Evolutionary conservation across 2,888 invertebrate species (phyloP).

Genomic region (Drosophila hawaiiensis): DNA sequence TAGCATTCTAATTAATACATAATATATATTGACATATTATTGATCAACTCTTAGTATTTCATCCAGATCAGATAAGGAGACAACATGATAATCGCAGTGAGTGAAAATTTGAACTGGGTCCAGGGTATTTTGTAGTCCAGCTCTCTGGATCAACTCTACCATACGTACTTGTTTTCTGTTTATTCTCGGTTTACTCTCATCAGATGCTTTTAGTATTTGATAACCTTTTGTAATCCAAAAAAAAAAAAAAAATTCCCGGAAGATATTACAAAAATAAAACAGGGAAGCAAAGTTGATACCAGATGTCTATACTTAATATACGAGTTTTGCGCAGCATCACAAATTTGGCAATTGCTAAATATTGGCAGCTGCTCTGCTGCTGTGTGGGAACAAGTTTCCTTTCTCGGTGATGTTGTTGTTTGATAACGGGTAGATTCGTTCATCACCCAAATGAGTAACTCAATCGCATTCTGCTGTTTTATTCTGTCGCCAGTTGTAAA

Average conservation of each 20-base stretch:
- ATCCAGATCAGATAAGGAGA: neutral
- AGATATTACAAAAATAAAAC: conserved; percentile 66
- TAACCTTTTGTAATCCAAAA: conserved; percentile 28
- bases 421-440: conserved; percentile 37
- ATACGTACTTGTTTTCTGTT: neutral
- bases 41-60: neutral
- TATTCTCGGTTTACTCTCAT: neutral
- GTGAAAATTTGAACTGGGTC: neutral
- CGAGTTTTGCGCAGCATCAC: conserved; percentile 30
- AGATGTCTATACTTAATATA: neutral
- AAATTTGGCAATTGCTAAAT: conserved; percentile 60
- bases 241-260: conserved; percentile 44
- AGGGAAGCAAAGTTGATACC: conserved; percentile 51
- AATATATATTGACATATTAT: neutral
- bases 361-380: conserved; percentile 14
- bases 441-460: conserved; percentile 66
- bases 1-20: neutral
- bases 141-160: neutral
- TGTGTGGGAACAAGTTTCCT: conserved; percentile 62
- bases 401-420: conserved; percentile 22
- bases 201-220: conserved; percentile 15
- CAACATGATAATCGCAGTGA: neutral
- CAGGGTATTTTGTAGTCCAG: neutral
- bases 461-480: conserved; percentile 2
- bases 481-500: conserved; percentile 48